phyloP scores from a whole-genome alignment of 1,140 invertebrate genomes.

The Macrotrachela quadricornifera region DNA sequence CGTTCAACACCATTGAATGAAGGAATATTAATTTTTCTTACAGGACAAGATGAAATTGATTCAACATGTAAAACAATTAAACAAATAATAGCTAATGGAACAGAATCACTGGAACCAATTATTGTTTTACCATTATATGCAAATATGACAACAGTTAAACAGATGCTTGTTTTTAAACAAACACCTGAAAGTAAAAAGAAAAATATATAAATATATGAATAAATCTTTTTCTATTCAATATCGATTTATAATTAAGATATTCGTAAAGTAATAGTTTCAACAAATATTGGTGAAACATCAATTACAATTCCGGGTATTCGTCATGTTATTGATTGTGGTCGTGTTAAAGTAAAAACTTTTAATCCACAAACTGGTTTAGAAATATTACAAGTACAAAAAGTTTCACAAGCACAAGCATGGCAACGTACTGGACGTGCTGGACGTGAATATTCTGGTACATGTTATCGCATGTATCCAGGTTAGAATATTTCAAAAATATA shows the following conservation, averaged over 20 bases:
- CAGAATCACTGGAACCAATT: neutral
- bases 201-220: neutral
- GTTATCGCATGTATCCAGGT: slow-evolving; percentile 56
- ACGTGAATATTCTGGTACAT: slow-evolving; percentile 54
- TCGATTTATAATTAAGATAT: neutral
- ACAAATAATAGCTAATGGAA: neutral
- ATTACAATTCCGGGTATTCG: slow-evolving; percentile 78
- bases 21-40: slow-evolving; percentile 87
- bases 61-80: slow-evolving; percentile 49
- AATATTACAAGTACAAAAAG: slow-evolving; percentile 51
- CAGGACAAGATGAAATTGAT: slow-evolving; percentile 96
- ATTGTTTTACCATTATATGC: slow-evolving; percentile 7
- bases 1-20: slow-evolving; percentile 18
- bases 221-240: neutral
- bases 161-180: slow-evolving; percentile 4
- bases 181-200: neutral
- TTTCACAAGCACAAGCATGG: slow-evolving; percentile 74
- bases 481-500: too few relatives aligned
- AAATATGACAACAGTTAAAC: neutral
- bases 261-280: slow-evolving; percentile 8
- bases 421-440: slow-evolving; percentile 74
- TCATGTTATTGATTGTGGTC: slow-evolving; percentile 78
- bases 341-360: slow-evolving; percentile 62
- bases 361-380: slow-evolving; percentile 61
- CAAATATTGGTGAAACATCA: slow-evolving; percentile 20